Base-by-base conservation (phyloP, 2,113 vertebrate species). In the Verasper variegatus region DNA sequence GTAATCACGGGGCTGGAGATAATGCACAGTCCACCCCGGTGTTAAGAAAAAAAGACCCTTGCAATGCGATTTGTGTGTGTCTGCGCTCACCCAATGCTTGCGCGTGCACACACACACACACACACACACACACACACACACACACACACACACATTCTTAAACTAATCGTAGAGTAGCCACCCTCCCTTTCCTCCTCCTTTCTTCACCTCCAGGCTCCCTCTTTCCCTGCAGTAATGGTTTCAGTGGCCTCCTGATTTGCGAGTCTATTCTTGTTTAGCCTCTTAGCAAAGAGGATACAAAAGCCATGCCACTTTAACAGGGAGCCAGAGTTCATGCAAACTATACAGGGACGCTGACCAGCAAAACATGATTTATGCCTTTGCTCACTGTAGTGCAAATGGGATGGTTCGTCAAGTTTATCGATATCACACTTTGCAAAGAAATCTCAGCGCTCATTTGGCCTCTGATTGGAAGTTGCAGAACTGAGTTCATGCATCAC, bases 211-310 rank as follows among this genome's bases (percentile, higher is more conserved):
- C 83, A 79, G 85, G 81, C 87, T 83, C 85, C 72, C 84, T 80
- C 71, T 71, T 70, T 72, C 70, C 81, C 84, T 51, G 71, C 78
- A 79, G 87, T 78, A 64, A 84, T 78, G 84, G 88, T 81, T 88
- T 84, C 82, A 86, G 78, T 80, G 81, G 84, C 87, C 86, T 86
- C 86, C 89, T 88, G 86, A 90, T 89, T 84, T 89, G 91, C 91
- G 78, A 86, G 92, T 93, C 87, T 76, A 86, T 91, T 93, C 91
- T 91, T 94, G 93, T 93, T 89, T 72, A 84, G 85, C 86, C 84
- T 91, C 83, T 92, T 83, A 86, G 86, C 12, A 49, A 86, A 89
- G 87, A 81, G 80, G 89, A 92, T 82, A 83, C 87, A 81, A 78
- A 89, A 73, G 74, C 74, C 68, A 56, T 54, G 81, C 77, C 86